These are phyloP conservation scores for Prosopocoilus inquinatus DNA, from an alignment of 2,888 invertebrate genomes.

Conservation along the genomic window DNA sequence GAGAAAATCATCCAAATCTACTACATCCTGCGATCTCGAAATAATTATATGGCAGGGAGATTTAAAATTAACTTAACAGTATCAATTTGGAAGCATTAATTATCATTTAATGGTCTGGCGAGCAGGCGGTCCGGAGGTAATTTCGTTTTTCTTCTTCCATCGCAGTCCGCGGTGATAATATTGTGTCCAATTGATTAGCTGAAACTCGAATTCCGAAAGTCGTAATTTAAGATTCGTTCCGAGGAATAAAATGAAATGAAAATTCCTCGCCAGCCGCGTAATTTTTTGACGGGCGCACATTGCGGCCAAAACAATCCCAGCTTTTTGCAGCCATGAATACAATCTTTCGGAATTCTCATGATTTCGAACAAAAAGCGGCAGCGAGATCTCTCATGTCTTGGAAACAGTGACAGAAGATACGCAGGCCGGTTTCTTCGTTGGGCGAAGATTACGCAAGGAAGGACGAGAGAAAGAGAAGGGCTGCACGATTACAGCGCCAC, in stretches of 20 bases:
- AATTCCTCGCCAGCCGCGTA: neutral
- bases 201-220: no score
- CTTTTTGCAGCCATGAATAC: neutral
- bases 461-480: neutral
- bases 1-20: no score
- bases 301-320: neutral
- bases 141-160: no score
- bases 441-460: neutral
- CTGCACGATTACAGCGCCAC: neutral
- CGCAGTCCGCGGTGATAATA: no score
- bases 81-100: no score
- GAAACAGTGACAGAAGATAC: neutral
- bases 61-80: no score
- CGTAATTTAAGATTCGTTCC: slow-evolving; percentile 2
- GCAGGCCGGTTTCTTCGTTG: neutral
- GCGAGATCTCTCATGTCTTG: neutral
- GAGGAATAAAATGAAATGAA: neutral
- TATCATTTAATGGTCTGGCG: no score
- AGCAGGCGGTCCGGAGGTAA: no score
- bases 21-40: no score
- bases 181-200: no score
- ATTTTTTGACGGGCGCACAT: neutral
- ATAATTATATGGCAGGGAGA: no score
- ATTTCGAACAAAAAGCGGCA: slow-evolving; percentile 1
- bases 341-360: neutral